phyloP scores from a whole-genome alignment of 92 coral and sea anemone species.

The Chrysogorgia sp. region DNA sequence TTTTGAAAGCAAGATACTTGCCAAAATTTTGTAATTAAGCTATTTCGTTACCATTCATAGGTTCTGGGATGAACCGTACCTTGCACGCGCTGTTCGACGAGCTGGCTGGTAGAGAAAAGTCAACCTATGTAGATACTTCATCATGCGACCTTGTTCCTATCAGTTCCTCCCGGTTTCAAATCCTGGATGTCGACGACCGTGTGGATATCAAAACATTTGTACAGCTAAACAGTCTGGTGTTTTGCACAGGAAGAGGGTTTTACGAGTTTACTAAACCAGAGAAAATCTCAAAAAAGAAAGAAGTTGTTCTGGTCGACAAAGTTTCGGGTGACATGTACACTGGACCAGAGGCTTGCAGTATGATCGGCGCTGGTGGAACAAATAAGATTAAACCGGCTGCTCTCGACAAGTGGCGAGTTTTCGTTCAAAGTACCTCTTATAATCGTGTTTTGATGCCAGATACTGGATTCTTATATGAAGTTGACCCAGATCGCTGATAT shows the following conservation, averaged over 20 bases:
- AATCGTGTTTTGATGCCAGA: slow-evolving; percentile 91
- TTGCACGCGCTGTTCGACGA: slow-evolving; percentile 89
- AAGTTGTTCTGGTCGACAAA: slow-evolving; percentile 86
- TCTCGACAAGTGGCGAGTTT: slow-evolving; percentile 93
- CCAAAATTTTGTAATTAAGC: neutral
- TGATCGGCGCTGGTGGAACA: slow-evolving; percentile 93
- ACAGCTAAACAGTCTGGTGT: slow-evolving; percentile 75
- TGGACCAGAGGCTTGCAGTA: slow-evolving; percentile 83
- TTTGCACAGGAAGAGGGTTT: slow-evolving; percentile 91
- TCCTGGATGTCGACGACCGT: slow-evolving; percentile 88
- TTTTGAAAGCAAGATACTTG: neutral
- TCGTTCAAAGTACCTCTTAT: slow-evolving; percentile 97
- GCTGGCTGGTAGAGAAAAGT: slow-evolving; percentile 74
- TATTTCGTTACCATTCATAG: slow-evolving; percentile 33
- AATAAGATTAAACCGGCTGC: slow-evolving; percentile 77
- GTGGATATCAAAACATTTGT: slow-evolving; percentile 91
- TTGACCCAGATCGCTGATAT: slow-evolving; percentile 76
- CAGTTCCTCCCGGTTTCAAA: slow-evolving; percentile 90
- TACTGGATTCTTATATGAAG: slow-evolving; percentile 91
- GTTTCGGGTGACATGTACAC: slow-evolving; percentile 94
- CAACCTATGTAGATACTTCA: slow-evolving; percentile 54
- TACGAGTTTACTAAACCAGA: slow-evolving; percentile 97
- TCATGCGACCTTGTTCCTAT: slow-evolving; percentile 71
- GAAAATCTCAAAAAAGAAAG: slow-evolving; percentile 94
- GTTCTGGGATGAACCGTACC: slow-evolving; percentile 87